Percentiles rank a stretch among this genome's conserved stretches.
phyloP scores from a whole-genome alignment of 2,797 vertebrate species.

The Acanthurus tractus region DNA sequence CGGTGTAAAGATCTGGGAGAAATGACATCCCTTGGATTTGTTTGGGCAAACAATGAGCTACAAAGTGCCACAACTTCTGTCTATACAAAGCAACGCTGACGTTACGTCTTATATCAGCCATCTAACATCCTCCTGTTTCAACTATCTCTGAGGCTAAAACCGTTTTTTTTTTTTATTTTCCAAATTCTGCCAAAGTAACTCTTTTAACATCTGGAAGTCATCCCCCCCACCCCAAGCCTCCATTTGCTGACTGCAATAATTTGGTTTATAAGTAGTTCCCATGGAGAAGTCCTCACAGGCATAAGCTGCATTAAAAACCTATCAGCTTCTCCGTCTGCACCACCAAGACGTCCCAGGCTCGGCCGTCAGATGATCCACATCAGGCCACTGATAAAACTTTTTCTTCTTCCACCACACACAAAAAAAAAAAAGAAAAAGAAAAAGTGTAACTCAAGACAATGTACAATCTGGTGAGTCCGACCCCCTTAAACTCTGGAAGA shows the following conservation, averaged over 20 bases:
- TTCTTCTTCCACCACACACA: background rate
- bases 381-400: conserved; percentile 8
- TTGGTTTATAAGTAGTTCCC: conserved; percentile 83
- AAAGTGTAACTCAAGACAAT: conserved; percentile 27
- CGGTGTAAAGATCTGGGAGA: conserved; percentile 7
- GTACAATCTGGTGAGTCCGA: conserved; percentile 15
- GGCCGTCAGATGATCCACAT: conserved; percentile 24
- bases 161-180: conserved; percentile 80
- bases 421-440: background rate
- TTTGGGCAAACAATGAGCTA: conserved; percentile 2
- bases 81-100: conserved; percentile 22
- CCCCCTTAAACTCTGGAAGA: conserved; percentile 52
- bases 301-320: conserved; percentile 54
- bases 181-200: conserved; percentile 86
- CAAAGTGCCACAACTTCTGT: conserved; percentile 18
- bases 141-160: conserved; percentile 68
- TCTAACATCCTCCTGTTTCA: conserved; percentile 64
- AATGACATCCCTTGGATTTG: conserved; percentile 13
- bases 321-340: conserved; percentile 50
- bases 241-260: conserved; percentile 80
- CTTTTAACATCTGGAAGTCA: conserved; percentile 92
- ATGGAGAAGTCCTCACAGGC: conserved; percentile 66
- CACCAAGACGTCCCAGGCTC: conserved; percentile 22
- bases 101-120: conserved; percentile 57
- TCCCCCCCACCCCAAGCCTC: conserved; percentile 69